Conservation (phyloP, 2,113 vertebrate species). For the Lethenteron reissneri region DNA sequence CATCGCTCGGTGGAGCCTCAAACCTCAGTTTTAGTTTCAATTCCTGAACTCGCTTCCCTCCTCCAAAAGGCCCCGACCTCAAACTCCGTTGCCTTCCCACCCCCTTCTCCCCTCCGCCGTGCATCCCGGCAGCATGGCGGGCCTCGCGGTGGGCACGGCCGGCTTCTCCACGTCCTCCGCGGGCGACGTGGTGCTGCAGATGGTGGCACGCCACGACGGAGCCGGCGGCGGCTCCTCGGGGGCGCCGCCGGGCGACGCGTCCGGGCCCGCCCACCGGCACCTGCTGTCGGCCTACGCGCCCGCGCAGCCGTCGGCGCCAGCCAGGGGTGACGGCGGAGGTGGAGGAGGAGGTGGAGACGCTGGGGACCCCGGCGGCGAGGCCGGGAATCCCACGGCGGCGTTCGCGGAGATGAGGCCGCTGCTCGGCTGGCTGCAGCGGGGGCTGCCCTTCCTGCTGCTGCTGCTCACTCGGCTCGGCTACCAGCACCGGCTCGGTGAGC, state of each 20-base stretch:
- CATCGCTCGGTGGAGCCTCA: not conserved
- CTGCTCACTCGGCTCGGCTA: conserved; percentile 84
- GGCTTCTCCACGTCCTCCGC: not conserved
- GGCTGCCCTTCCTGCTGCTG: conserved; percentile 83
- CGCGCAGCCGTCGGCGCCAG: not conserved
- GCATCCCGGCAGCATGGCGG: too few relatives aligned
- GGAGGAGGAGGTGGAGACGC: conserved; percentile 39
- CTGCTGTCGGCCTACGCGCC: not conserved
- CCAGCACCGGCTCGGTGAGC: conserved; percentile 78
- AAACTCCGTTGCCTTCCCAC: not conserved
- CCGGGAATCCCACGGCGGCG: conserved; percentile 57
- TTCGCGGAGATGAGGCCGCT: conserved; percentile 68
- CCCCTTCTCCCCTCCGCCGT: not conserved
- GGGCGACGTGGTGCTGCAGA: not conserved
- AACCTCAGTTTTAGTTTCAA: not conserved
- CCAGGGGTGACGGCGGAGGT: conserved; percentile 27
- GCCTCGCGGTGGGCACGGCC: too few relatives aligned
- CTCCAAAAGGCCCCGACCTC: not conserved
- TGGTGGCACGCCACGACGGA: not conserved
- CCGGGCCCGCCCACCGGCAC: not conserved
- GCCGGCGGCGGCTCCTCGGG: not conserved
- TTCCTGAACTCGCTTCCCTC: not conserved
- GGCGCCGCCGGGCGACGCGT: not conserved
- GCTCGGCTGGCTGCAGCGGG: conserved; percentile 75
- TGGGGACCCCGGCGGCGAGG: conserved; percentile 36